Percentiles rank a stretch among this genome's conserved stretches.
These are phyloP conservation scores for Troides oblongomaculatus DNA, from an alignment of 2,888 invertebrate species.

Conservation along the genomic window DNA sequence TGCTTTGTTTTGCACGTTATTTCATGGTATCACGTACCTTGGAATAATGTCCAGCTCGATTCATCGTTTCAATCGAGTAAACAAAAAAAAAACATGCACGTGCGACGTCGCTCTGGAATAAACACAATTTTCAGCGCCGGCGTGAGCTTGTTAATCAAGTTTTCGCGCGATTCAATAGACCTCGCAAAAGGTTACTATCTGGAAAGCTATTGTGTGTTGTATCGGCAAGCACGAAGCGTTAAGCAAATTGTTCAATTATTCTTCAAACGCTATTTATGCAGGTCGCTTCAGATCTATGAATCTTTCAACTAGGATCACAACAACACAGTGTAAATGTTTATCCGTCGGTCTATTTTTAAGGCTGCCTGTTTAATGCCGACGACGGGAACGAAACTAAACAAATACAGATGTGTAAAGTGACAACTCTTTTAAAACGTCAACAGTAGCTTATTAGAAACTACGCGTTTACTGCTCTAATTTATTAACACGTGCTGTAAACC, in stretches of 20 bases:
- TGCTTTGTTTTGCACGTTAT: too few species aligned
- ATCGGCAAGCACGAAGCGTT: not conserved
- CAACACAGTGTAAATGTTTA: constrained; percentile 21
- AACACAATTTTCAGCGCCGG: too few species aligned
- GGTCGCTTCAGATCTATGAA: constrained; percentile 16
- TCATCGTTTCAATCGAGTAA: too few species aligned
- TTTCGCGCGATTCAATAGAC: too few species aligned
- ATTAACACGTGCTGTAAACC: not conserved
- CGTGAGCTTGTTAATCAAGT: too few species aligned
- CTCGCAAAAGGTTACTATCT: too few species aligned
- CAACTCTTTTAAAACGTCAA: constrained; percentile 14
- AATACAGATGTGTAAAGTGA: constrained; percentile 26
- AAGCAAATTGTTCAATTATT: constrained; percentile 11
- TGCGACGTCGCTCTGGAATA: too few species aligned
- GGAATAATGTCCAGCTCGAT: too few species aligned
- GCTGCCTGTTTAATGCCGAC: constrained; percentile 15
- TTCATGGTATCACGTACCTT: too few species aligned
- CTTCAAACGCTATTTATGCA: constrained; percentile 17
- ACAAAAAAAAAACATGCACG: too few species aligned
- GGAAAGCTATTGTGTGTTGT: too few species aligned
- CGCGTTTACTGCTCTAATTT: not conserved
- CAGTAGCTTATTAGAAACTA: not conserved
- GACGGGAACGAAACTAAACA: constrained; percentile 20
- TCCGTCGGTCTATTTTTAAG: constrained; percentile 22
- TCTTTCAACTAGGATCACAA: constrained; percentile 22